A percentile compares a stretch with the other conserved stretches of the same genome.
phyloP scores from a whole-genome alignment of 2,113 vertebrate genomes.

The Dolichotis patagonum region DNA sequence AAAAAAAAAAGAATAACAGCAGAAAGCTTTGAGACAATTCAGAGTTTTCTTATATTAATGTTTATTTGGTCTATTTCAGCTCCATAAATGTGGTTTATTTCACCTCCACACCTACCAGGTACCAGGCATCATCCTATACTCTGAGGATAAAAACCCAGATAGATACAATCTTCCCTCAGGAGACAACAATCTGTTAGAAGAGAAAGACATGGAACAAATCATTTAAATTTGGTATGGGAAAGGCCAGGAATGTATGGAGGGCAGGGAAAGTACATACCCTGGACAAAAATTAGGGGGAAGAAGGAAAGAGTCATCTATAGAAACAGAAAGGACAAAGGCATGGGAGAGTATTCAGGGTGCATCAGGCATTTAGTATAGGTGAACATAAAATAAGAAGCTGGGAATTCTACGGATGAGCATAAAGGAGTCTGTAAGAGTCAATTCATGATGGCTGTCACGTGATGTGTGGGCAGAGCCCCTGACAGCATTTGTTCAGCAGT shows the following conservation, averaged over 20 bases:
- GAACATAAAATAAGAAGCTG: not conserved
- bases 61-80: constrained; percentile 31
- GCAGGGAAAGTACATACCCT: not conserved
- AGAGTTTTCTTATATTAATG: not conserved
- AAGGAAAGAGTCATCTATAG: not conserved
- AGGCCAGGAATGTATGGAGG: not conserved
- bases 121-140: not conserved
- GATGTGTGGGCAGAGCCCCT: no score
- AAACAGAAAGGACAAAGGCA: not conserved
- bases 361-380: not conserved
- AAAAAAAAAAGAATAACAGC: no score
- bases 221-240: not conserved
- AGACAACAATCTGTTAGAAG: not conserved
- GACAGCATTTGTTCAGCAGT: not conserved
- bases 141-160: not conserved
- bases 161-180: not conserved
- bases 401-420: not conserved
- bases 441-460: not conserved
- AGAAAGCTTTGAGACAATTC: not conserved
- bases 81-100: not conserved
- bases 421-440: not conserved
- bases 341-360: not conserved
- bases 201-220: not conserved
- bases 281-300: not conserved
- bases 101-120: not conserved